Conservation (phyloP, 2,888 invertebrate genomes). For the Rhingia rostrata region DNA sequence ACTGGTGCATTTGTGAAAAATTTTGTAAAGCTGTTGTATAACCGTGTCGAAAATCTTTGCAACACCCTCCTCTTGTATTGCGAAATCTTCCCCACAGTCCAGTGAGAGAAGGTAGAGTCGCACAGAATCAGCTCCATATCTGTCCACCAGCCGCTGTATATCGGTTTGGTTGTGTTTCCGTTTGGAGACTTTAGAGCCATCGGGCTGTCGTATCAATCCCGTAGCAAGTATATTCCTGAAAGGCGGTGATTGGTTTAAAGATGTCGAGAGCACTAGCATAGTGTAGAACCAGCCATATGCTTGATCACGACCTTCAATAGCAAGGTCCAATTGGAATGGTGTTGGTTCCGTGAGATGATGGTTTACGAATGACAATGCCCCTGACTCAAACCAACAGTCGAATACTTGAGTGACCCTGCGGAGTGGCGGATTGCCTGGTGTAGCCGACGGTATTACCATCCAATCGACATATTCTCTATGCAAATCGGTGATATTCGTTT, state of each 20-base stretch:
- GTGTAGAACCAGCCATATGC: constrained; percentile 98
- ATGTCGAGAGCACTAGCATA: constrained; percentile 94
- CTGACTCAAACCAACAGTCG: constrained; percentile 83
- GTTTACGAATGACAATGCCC: too few species aligned
- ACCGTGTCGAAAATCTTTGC: constrained; percentile 96
- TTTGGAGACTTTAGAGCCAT: constrained; percentile 99
- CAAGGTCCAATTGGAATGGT: constrained; percentile 86
- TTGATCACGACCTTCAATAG: constrained; percentile 94
- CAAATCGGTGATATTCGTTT: constrained; percentile 90
- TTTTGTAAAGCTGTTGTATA: constrained; percentile 95
- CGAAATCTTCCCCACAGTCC: constrained; percentile 95
- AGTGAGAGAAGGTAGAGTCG: constrained; percentile 96
- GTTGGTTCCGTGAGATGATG: too few species aligned
- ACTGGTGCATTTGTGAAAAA: constrained; percentile 80
- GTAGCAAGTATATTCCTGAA: constrained; percentile 97
- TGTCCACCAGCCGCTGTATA: constrained; percentile 91
- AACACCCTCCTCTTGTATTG: constrained; percentile 97
- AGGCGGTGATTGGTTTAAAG: constrained; percentile 94
- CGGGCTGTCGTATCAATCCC: constrained; percentile 94
- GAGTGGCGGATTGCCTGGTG: constrained; percentile 92
- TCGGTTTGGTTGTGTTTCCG: constrained; percentile 98
- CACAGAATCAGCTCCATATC: constrained; percentile 97
- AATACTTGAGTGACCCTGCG: constrained; percentile 94
- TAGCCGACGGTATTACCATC: constrained; percentile 91
- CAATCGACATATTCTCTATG: constrained; percentile 96